Evolutionary conservation across 2,888 invertebrate species (phyloP).

Genomic region (Euzophera pinguis): DNA sequence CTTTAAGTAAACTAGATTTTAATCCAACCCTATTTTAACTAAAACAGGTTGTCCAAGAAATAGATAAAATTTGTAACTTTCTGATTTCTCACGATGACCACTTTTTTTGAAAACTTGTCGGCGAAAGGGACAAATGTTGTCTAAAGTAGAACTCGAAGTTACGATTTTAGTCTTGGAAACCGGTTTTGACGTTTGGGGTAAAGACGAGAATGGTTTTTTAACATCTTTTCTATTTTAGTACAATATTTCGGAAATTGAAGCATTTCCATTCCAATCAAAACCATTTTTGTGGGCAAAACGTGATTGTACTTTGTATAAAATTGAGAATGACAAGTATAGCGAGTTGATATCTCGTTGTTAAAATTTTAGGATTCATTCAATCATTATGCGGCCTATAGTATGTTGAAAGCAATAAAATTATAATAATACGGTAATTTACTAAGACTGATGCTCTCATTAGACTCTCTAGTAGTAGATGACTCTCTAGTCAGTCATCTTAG

Average conservation of each 20-base stretch:
- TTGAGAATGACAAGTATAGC: neutral
- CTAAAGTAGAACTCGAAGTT: constrained; percentile 35
- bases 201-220: neutral
- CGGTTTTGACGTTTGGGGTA: constrained; percentile 25
- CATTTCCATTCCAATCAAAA: neutral
- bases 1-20: constrained; percentile 40
- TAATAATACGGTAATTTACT: no score
- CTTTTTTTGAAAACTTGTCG: constrained; percentile 50
- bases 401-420: no score
- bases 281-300: neutral
- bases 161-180: constrained; percentile 32
- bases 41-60: constrained; percentile 47
- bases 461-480: no score
- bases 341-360: no score
- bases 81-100: constrained; percentile 43
- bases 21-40: constrained; percentile 24
- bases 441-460: no score
- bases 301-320: neutral
- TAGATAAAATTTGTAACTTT: constrained; percentile 31
- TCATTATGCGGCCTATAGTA: no score
- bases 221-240: neutral
- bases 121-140: constrained; percentile 28
- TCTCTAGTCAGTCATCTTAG: no score
- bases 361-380: no score
- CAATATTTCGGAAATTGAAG: neutral